Conservation (phyloP, 2,888 invertebrate species). For the Eristalis intricaria region DNA sequence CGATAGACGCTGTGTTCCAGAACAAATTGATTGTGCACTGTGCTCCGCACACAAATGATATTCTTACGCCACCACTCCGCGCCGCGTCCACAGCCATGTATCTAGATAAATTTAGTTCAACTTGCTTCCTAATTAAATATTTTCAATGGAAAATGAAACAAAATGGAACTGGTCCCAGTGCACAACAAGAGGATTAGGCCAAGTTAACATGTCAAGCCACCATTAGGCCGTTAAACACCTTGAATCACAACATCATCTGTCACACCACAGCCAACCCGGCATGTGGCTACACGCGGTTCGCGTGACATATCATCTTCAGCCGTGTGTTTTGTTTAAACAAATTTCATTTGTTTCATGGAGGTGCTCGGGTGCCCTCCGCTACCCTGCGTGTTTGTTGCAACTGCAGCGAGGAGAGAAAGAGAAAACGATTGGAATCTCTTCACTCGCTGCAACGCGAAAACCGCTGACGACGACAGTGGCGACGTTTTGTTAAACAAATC, state of each 20-base stretch:
- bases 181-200: neutral
- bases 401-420: constrained; percentile 21
- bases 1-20: constrained; percentile 11
- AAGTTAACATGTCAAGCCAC: constrained; percentile 57
- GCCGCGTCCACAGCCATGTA: constrained; percentile 29
- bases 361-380: constrained; percentile 13
- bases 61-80: neutral
- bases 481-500: constrained; percentile 68
- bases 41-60: neutral
- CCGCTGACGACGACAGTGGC: neutral
- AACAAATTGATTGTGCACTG: constrained; percentile 58
- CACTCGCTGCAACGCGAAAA: constrained; percentile 34
- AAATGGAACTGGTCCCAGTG: neutral
- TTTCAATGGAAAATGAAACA: constrained; percentile 27
- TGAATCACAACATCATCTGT: constrained; percentile 61
- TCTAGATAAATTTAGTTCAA: constrained; percentile 56
- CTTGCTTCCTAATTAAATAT: constrained; percentile 67
- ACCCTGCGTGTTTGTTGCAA: constrained; percentile 17
- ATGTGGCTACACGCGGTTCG: constrained; percentile 31
- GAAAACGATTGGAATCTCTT: constrained; percentile 50
- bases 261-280: constrained; percentile 37
- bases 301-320: constrained; percentile 61
- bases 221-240: constrained; percentile 66
- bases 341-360: constrained; percentile 35
- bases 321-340: neutral